Percentiles rank a stretch among this genome's conserved stretches.
Conservation (phyloP, 2,797 vertebrate species). For the Sebastes flavidus region DNA sequence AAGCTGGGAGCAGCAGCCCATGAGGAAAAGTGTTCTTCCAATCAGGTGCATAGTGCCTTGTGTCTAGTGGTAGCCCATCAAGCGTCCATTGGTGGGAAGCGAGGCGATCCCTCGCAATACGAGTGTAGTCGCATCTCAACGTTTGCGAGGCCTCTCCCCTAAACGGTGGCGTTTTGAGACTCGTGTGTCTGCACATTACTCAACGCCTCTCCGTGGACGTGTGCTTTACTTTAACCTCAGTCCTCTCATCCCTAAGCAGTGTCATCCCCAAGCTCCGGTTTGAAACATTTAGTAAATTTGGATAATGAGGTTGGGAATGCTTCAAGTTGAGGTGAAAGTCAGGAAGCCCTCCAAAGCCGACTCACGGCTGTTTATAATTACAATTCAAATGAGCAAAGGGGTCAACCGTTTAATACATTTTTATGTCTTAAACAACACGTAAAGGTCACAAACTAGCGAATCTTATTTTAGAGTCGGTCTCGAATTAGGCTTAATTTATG, state of each 20-base stretch:
- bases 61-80: too few species aligned
- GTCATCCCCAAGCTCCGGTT: background rate
- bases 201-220: background rate
- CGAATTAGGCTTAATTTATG: slow-evolving; percentile 56
- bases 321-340: slow-evolving; percentile 47
- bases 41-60: too few species aligned
- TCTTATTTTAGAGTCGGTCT: slow-evolving; percentile 23
- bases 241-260: background rate
- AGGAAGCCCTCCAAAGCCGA: slow-evolving; percentile 35
- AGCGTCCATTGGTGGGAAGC: too few species aligned
- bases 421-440: slow-evolving; percentile 23
- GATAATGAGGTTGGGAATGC: slow-evolving; percentile 37
- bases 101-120: too few species aligned
- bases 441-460: slow-evolving; percentile 44
- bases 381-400: slow-evolving; percentile 49
- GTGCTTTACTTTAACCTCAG: background rate
- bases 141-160: too few species aligned
- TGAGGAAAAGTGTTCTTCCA: too few species aligned
- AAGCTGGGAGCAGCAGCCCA: too few species aligned
- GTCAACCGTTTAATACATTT: slow-evolving; percentile 27
- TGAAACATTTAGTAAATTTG: slow-evolving; percentile 26
- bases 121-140: too few species aligned
- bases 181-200: too few species aligned
- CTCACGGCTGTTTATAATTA: slow-evolving; percentile 54
- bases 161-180: too few species aligned